Evolutionary conservation across 2,888 invertebrate genomes (phyloP), one percentile per base, ranked within the genome.

Genomic region (Opisthograptis luteolata): DNA sequence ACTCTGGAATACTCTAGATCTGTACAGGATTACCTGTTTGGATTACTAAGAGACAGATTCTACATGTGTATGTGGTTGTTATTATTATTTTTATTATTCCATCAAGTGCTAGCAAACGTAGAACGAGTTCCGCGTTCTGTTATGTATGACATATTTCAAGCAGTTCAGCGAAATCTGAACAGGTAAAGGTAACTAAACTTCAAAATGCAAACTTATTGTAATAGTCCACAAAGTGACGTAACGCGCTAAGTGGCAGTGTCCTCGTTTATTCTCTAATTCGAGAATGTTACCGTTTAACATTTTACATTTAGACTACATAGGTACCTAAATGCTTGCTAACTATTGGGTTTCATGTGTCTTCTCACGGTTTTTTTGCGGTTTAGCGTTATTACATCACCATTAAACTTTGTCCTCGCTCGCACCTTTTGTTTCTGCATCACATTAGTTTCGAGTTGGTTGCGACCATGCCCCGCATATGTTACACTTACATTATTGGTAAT

Each of bases 41-140:
- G n/a, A n/a, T n/a, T n/a, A n/a, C n/a, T n/a, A n/a, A n/a, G n/a
- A n/a, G n/a, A n/a, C n/a, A n/a, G n/a, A n/a, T n/a, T n/a, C n/a
- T n/a, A n/a, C n/a, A n/a, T n/a, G n/a, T n/a, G n/a, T n/a, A n/a
- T n/a, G n/a, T n/a, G n/a, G n/a, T n/a, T n/a, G n/a, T n/a, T n/a
- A n/a, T n/a, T n/a, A n/a, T n/a, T n/a, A n/a, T n/a, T n/a, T n/a
- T n/a, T n/a, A n/a, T 55, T 60, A 68, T 68, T 70, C 66, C 69
- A 67, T 64, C 64, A 65, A 62, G 57, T 60, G 55, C 44, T 30
- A 37, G 20, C 53, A 53, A 57, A 60, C 60, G 62, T 66, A 64
- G 66, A 62, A 63, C 52, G 64, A 59, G 61, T 68, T 66, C 62
- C 58, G 62, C 63, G 68, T 68, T 67, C 60, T 53, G 64, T 43